Percentiles rank a stretch among this genome's conserved stretches.
Conservation (phyloP, 2,113 vertebrate species). For the Bufo gargarizans region DNA sequence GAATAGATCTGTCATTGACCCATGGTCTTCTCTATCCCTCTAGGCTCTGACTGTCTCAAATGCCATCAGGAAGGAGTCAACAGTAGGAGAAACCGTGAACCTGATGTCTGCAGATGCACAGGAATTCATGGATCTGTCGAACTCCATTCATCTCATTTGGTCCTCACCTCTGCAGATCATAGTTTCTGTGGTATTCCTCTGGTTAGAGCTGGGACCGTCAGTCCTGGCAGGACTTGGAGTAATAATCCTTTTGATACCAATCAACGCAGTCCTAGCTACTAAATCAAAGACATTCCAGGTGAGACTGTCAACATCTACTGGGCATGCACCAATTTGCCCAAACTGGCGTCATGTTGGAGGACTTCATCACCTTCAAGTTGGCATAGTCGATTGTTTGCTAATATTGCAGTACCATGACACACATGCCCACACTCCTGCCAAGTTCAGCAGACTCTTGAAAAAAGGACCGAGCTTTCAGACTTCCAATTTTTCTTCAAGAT, state of each 20-base stretch:
- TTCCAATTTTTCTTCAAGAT: too few relatives aligned
- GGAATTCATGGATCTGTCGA: slow-evolving; percentile 87
- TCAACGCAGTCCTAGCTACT: slow-evolving; percentile 80
- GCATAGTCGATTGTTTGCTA: too few relatives aligned
- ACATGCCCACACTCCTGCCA: too few relatives aligned
- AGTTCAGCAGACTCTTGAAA: too few relatives aligned
- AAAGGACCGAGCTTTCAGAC: too few relatives aligned
- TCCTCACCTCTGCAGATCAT: slow-evolving; percentile 87
- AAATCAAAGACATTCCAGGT: slow-evolving; percentile 85
- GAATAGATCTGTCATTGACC: too few relatives aligned
- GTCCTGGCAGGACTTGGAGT: slow-evolving; percentile 85
- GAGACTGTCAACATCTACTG: slow-evolving; percentile 27
- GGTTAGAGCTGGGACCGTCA: slow-evolving; percentile 87
- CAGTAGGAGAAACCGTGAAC: slow-evolving; percentile 91
- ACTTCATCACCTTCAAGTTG: neutral
- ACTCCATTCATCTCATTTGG: slow-evolving; percentile 89
- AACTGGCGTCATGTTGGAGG: too few relatives aligned
- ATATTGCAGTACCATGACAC: too few relatives aligned
- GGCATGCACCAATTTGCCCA: neutral
- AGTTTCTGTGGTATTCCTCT: slow-evolving; percentile 83
- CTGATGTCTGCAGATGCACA: slow-evolving; percentile 96
- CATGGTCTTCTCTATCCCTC: slow-evolving; percentile 42
- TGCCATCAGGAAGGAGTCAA: slow-evolving; percentile 80
- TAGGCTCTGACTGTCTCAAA: slow-evolving; percentile 88
- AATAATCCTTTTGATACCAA: slow-evolving; percentile 85